These are phyloP conservation scores for Dendrocincla tyrannina DNA, from an alignment of 2,797 vertebrate genomes.

Conservation along the genomic window DNA sequence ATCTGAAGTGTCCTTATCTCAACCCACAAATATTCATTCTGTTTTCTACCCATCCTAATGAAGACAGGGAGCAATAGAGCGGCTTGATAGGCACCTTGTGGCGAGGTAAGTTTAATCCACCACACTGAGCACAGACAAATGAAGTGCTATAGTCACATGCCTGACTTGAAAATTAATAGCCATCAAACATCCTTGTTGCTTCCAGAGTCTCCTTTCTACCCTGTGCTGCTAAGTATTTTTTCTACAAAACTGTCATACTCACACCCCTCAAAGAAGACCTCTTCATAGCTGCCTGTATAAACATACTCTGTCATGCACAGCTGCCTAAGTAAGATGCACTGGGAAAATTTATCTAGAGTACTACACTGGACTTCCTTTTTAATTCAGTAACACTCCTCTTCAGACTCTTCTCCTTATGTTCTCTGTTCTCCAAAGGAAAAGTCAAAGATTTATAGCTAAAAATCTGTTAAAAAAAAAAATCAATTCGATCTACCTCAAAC, in stretches of 20 bases:
- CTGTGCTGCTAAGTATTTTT: neutral
- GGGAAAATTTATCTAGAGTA: neutral
- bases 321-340: neutral
- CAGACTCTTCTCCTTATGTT: neutral
- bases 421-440: neutral
- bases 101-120: neutral
- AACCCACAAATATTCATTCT: neutral
- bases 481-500: neutral
- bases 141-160: neutral
- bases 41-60: neutral
- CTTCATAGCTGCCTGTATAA: neutral
- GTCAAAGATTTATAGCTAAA: neutral
- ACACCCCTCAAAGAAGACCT: neutral
- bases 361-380: neutral
- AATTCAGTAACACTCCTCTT: neutral
- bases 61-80: neutral
- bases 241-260: neutral
- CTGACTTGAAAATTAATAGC: neutral
- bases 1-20: neutral
- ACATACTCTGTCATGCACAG: neutral
- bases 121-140: neutral
- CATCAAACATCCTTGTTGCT: neutral
- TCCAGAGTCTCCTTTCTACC: neutral
- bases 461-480: neutral
- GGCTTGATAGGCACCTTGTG: neutral